Evolutionary conservation across 2,113 vertebrate genomes (phyloP), one percentile per base, ranked within the genome.

Genomic region (Ranitomeya imitator): DNA sequence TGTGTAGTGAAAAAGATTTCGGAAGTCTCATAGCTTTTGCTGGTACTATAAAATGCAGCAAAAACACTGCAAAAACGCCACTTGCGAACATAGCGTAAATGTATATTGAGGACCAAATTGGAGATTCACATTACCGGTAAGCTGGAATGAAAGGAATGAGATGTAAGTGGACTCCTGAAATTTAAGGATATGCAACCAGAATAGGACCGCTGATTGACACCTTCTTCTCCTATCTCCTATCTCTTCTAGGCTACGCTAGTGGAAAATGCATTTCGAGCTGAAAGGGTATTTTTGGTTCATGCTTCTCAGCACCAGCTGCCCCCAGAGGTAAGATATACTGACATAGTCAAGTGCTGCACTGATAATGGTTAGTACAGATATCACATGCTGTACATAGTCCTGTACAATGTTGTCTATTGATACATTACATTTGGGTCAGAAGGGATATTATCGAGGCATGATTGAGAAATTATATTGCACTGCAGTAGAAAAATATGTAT

Each of bases 161-260:
- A 52, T 52, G 5, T 10, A 74, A 45, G 21, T 52, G 74, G 15
- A 54, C 45, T 78, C 51, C 51, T 78, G 76, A 55, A 78, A 78
- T 21, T 78, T 2, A 45, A 7, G 1, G 15, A 10, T 74, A 45
- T 3, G 19, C 31, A 19, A 31, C 19, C 18, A n/a, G 18, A 54
- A 79, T 19, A 12, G n/a, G 31, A 8, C 2, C 77, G 16, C 14
- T 77, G 23, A 85, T 61, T 91, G 90, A 93, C 89, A 67, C 81
- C 11, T 90, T 60, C 89, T 92, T 73, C 61, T 69, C 59, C 91
- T 81, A 89, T 73, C 61, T 69, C 59, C 91, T 81, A 89, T 92
- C 89, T 80, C 87, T 83, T 90, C 89, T 93, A 99, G 98, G 98
- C 98, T 37, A 96, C 97, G 91, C 96, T 99, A 97, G 97, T 99